Base-by-base conservation (phyloP, 2,888 invertebrate species). In the Sphaerophoria rueppellii region DNA sequence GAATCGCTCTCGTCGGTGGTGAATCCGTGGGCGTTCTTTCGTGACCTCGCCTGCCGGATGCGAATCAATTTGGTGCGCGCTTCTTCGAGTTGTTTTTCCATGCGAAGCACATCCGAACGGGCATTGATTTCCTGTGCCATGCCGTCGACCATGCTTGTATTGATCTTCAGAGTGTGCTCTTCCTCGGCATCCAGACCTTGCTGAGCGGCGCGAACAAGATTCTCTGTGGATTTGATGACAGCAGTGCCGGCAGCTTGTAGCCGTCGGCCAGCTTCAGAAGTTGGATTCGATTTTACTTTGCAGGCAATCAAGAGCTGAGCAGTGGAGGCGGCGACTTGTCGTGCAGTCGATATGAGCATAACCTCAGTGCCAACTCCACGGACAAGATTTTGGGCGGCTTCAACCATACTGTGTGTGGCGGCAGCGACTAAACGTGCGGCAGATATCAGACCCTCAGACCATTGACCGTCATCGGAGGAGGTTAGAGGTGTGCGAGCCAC, bases 261-360 rank as follows among this genome's bases (percentile, higher is more conserved):
- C 11, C 99, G 94, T 58, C 97, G 95, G 65, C 98, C 99, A 6
- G 98, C 96, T 88, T 98, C 97, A 6, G 98, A 98, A 82, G 98
- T 96, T 0, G 98, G 97, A 92, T 99, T 99, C 0, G 99, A 98
- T 92, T 99, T 99, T 77, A 99, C 99, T 94, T 99, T 98, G 93
- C 99, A 99, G 0, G 99, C 99, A 58, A 99, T 98, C 70, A 99
- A 92, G 74, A 99, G 93, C 90, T 99, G 99, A 0, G 99, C 99
- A 0, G 99, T 99, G 0, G 98, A 98, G 67, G 98, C 96, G 6
- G 99, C 99, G 7, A 99, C 98, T 92, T 97, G 97, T 89, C 98
- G 96, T 4, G 99, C 99, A 16, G 98, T 96, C 0, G 98, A 98
- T 87, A 99, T 98, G 37, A 99, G 93, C 90, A 98, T 96, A 92